phyloP scores from a whole-genome alignment of 2,888 invertebrate species.

The Orthosia gothica region DNA sequence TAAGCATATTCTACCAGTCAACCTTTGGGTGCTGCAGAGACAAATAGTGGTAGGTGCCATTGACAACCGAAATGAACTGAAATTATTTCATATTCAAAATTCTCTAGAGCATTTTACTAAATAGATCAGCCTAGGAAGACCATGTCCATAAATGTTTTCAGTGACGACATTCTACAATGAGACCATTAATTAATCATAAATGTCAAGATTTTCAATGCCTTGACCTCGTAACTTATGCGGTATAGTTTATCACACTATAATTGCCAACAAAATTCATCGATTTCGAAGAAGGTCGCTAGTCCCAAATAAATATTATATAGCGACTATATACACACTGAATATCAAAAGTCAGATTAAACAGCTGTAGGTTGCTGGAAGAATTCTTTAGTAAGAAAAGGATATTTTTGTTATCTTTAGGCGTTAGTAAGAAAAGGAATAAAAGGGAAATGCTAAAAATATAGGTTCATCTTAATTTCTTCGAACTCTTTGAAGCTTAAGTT shows the following conservation, averaged over 20 bases:
- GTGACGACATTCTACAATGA: background rate
- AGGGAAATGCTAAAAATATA: background rate
- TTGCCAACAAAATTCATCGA: background rate
- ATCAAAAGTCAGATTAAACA: conserved; percentile 11
- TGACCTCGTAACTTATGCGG: background rate
- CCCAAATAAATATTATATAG: conserved; percentile 22
- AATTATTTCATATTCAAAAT: background rate
- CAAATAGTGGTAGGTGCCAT: too few species aligned
- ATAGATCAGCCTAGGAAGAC: background rate
- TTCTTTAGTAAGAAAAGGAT: background rate
- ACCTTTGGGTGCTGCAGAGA: too few species aligned
- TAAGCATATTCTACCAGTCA: too few species aligned
- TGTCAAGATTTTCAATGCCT: background rate
- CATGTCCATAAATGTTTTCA: background rate
- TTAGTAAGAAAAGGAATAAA: background rate
- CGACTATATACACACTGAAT: background rate
- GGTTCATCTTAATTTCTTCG: background rate
- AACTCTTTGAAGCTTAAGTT: background rate
- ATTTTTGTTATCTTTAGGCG: background rate
- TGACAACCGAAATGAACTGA: too few species aligned
- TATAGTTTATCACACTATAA: background rate
- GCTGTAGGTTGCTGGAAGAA: background rate
- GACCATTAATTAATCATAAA: background rate
- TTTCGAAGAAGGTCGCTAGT: background rate
- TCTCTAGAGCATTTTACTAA: background rate